Conservation (phyloP, 2,113 vertebrate genomes). For the Oncorhynchus nerka region DNA sequence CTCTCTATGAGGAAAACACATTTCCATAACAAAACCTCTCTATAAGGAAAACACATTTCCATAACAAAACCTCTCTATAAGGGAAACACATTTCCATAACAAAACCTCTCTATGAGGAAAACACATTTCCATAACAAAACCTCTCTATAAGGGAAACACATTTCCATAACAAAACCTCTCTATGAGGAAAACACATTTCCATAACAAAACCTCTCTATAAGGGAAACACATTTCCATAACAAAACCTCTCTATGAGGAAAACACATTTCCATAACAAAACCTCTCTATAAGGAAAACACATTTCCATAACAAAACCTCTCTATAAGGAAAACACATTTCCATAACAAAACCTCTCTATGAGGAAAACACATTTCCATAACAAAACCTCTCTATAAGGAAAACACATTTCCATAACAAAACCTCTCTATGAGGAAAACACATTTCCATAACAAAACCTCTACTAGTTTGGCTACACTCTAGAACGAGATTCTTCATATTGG, state of each 20-base stretch:
- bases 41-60: too few relatives aligned
- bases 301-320: neutral
- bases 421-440: neutral
- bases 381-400: neutral
- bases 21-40: neutral
- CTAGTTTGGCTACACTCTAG: neutral
- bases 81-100: neutral
- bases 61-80: neutral
- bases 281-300: neutral
- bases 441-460: neutral
- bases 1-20: neutral
- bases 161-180: neutral
- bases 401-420: neutral
- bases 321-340: too few relatives aligned
- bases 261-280: neutral
- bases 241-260: too few relatives aligned
- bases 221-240: neutral
- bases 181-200: too few relatives aligned
- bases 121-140: neutral
- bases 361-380: too few relatives aligned
- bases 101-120: too few relatives aligned
- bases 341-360: neutral
- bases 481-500: neutral
- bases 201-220: neutral
- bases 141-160: neutral